Base-by-base conservation (phyloP, 2,888 invertebrate species). In the Drosophila tanythrix region DNA sequence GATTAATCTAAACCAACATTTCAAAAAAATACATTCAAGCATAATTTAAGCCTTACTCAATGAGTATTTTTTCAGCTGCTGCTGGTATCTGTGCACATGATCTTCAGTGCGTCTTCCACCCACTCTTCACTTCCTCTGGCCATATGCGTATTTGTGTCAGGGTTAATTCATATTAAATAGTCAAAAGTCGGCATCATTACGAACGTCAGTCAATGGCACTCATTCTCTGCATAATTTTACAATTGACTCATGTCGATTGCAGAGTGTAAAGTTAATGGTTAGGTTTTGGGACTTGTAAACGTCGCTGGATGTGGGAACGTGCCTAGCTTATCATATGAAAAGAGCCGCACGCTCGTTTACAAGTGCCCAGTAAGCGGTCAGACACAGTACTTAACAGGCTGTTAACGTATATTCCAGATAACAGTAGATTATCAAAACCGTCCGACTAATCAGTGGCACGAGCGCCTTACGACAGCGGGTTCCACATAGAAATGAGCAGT, bases 371-470 rank as follows among this genome's bases (percentile, higher is more conserved):
- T 46, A 52, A 68, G 50, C 48, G 70, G 79, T 46, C 62, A 59
- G 64, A 68, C 51, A 70, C 64, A 67, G 67, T 58, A 65, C 55
- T 70, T 67, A 60, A 62, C 66, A 73, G 60, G 63, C 67, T 75
- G 59, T 75, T 48, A 59, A 65, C 64, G 56, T 53, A 29, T 64
- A 27, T 78, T 63, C 55, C 36, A 65, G 69, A 63, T 68, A 27
- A 6, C n/a, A 8, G 8, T 4, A 2, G 64, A 33, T 33, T 31
- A 40, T 62, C 53, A 70, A 69, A 63, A 50, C 58, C 53, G 64
- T 36, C 31, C 63, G 65, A 68, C 64, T 74, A 68, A 85, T 84
- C 84, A 73, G 66, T 74, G 81, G 79, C 84, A 85, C 86, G 86
- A 88, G 88, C 76, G 52, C 11, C 43, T 27, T 46, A 25, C 60